Evolutionary conservation across 2,113 vertebrate genomes (phyloP).

Genomic region (Thamnophis sirtalis): DNA sequence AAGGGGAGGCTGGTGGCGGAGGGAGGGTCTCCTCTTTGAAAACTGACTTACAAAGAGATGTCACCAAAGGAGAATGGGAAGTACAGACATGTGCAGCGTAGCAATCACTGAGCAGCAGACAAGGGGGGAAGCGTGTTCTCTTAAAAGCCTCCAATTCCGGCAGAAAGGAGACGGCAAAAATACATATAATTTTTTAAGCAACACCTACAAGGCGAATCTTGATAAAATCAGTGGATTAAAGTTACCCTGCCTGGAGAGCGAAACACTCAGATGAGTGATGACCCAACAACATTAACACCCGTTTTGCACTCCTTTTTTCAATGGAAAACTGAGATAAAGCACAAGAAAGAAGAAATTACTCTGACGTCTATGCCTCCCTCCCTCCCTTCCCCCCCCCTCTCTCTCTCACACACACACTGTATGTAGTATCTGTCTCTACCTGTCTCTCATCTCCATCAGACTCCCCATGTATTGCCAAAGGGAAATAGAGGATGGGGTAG

Average conservation of each 20-base stretch:
- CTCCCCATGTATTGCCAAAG: not conserved
- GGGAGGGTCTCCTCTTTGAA: not conserved
- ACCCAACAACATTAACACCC: not conserved
- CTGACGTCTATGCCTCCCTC: not conserved
- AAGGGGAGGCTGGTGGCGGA: conserved; percentile 8
- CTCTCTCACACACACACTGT: not conserved
- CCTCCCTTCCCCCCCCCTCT: not conserved
- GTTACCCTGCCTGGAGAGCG: not conserved
- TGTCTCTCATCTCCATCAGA: not conserved
- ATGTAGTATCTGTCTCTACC: not conserved
- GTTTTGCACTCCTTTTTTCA: not conserved
- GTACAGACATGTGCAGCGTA: rapidly evolving
- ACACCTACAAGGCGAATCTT: not conserved
- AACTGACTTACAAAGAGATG: conserved; percentile 31
- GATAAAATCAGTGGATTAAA: conserved; percentile 17
- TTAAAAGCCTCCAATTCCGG: not conserved
- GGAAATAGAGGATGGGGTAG: not conserved
- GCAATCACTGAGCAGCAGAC: not conserved
- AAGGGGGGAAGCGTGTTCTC: not conserved
- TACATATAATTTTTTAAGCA: conserved; percentile 6
- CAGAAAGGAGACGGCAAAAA: not conserved
- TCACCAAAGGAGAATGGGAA: conserved; percentile 23
- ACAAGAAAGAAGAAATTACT: not conserved
- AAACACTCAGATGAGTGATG: not conserved
- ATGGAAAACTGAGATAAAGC: not conserved